Evolutionary conservation across 2,888 invertebrate species (phyloP), one percentile per base, ranked within the genome.

Genomic region (Temnothorax ravouxi): DNA sequence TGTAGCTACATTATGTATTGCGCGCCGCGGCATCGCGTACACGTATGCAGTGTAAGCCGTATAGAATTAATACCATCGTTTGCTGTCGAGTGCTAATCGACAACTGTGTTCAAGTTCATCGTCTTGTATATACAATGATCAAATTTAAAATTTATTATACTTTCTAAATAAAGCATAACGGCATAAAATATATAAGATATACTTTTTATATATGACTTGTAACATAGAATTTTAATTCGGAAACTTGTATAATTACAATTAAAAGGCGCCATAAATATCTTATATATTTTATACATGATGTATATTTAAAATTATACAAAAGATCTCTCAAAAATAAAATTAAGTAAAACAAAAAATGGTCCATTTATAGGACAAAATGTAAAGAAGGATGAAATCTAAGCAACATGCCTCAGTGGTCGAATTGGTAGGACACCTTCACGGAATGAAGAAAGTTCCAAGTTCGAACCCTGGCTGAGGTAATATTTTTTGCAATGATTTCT

Each of bases 1-100:
- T 52, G 52, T 25, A 66, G 52, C 47, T 64, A 38, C 38, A 76
- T 76, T 66, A 66, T 62, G 50, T 75, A 75, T 76, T 66, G 76
- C 76, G 25, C 52, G 38, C 66, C 76, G 25, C 52, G 38, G 52
- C 25, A 64, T 38, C 64, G 38, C 18, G 18, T 75, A 62, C 11
- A 75, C 75, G 18, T 64, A 64, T 38, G 21, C n/a, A 50, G 25
- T 29, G 29, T 66, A 38, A 66, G 11, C 38, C 11, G 6, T 56
- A 41, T 11, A 38, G 25, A 76, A 66, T 76, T 76, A 66, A 76
- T 66, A 52, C 0, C n/a, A 25, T 13, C 50, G 3, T 38, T 41
- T 41, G 34, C 25, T 8, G 21, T 52, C 13, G 25, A 34, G 18
- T 38, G 34, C 34, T 52, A 52, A 76, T 66, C 47, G 59, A 61